Evolutionary conservation across 2,888 invertebrate genomes (phyloP).

Genomic region (Falcaria lacertinaria): DNA sequence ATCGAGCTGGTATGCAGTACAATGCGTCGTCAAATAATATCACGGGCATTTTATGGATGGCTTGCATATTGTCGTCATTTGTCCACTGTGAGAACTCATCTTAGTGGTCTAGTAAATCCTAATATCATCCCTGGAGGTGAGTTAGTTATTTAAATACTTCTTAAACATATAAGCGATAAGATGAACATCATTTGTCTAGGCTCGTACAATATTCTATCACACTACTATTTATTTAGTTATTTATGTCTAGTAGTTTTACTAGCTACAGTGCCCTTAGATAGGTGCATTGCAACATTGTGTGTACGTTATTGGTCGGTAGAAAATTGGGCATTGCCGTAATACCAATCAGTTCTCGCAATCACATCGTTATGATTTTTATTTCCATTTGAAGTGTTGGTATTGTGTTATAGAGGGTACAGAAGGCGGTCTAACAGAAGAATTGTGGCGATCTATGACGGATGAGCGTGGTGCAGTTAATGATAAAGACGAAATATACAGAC

Average conservation of each 20-base stretch:
- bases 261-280: too few relatives aligned
- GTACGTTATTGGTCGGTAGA: too few relatives aligned
- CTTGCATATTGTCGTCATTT: slow-evolving; percentile 95
- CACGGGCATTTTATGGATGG: slow-evolving; percentile 98
- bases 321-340: too few relatives aligned
- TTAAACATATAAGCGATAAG: too few relatives aligned
- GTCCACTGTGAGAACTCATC: slow-evolving; percentile 94
- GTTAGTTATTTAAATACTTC: slow-evolving; percentile 1
- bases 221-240: too few relatives aligned
- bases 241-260: too few relatives aligned
- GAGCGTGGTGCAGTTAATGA: slow-evolving; percentile 81
- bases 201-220: too few relatives aligned
- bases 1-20: slow-evolving; percentile 93
- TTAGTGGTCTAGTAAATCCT: slow-evolving; percentile 91
- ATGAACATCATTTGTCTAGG: too few relatives aligned
- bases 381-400: too few relatives aligned
- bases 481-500: slow-evolving; percentile 86
- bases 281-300: too few relatives aligned
- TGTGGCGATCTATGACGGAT: slow-evolving; percentile 84
- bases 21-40: slow-evolving; percentile 96
- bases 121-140: slow-evolving; percentile 83
- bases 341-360: too few relatives aligned
- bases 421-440: slow-evolving; percentile 86
- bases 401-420: slow-evolving; percentile 83
- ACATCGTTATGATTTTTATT: too few relatives aligned